Conservation (phyloP, 2,113 vertebrate species). For the Morone saxatilis region DNA sequence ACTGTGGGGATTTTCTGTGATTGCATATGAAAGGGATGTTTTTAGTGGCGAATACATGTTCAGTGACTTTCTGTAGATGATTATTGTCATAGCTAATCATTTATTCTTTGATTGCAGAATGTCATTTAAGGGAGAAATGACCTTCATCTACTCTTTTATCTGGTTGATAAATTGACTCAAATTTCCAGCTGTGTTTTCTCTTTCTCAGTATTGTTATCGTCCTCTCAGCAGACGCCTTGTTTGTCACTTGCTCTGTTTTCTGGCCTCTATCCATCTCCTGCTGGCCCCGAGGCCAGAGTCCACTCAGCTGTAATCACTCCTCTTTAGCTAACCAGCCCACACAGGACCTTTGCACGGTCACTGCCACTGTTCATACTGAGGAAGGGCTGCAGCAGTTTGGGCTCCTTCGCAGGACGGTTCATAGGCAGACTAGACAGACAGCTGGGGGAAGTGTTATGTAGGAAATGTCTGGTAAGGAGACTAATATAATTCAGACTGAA, state of each 20-base stretch:
- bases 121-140: not conserved
- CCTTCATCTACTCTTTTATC: not conserved
- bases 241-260: constrained; percentile 45
- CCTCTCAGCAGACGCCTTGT: constrained; percentile 44
- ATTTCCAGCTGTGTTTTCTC: constrained; percentile 14
- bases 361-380: constrained; percentile 32
- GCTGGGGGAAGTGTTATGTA: constrained; percentile 1
- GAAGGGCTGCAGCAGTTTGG: constrained; percentile 10
- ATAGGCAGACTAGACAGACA: constrained; percentile 28
- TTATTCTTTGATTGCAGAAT: not conserved
- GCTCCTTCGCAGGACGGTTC: not conserved
- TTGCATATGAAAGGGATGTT: not conserved
- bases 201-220: not conserved
- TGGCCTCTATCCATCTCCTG: constrained; percentile 54
- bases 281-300: constrained; percentile 62
- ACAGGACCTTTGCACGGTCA: constrained; percentile 69
- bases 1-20: constrained; percentile 8
- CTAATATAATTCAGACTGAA: constrained; percentile 47
- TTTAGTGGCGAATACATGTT: not conserved
- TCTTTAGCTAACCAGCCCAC: constrained; percentile 66
- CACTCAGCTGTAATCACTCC: constrained; percentile 63
- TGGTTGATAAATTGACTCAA: not conserved
- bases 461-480: constrained; percentile 31
- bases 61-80: not conserved
- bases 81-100: not conserved